Base-by-base conservation (phyloP, 2,797 vertebrate genomes). In the Passerculus sandwichensis region DNA sequence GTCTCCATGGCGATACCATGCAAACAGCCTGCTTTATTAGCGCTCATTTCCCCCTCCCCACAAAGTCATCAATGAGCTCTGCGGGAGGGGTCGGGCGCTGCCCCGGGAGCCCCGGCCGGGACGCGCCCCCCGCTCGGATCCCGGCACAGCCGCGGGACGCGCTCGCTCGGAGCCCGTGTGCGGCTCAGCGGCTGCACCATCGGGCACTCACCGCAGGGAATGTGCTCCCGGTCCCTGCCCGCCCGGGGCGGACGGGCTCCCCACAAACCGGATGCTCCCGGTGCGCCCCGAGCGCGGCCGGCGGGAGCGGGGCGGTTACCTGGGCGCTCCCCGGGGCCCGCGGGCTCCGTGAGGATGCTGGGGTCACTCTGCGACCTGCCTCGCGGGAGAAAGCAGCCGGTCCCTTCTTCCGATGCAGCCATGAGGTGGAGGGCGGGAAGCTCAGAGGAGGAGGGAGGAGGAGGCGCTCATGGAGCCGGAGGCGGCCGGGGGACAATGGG, bases 321-420 rank as follows among this genome's bases (percentile, higher is more conserved):
- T 99, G 98, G 93, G 96, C 91, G 97, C 96, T 98, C 98, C 74
- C 97, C 97, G 75, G 98, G 69, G 82, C 98, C 97, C 65, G 96
- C 94, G 91, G 98, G 94, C 80, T 99, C 99, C 36, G 98, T 98
- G 97, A 99, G 98, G 98, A 98, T 98, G 98, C 98, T 99, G 96
- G 99, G 99, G 98, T 99, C 99, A 97, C 99, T 99, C 97, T 98
- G 98, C 91, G 99, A 99, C 97, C 99, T 98, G 92, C 98, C 99
- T 97, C 99, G 97, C 97, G 98, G 98, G 97, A 98, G 94, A 95
- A 99, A 98, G 94, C 99, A 98, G 85, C 98, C 97, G 81, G 98
- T 98, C 91, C 96, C 95, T 96, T 98, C 98, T 96, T 98, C 98
- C 56, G 98, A 98, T 83, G 98, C 98, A 97, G 99, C 99, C 99